These are phyloP conservation scores for Pteromalus puparum DNA, from an alignment of 1,140 invertebrate genomes.

Conservation along the genomic window DNA sequence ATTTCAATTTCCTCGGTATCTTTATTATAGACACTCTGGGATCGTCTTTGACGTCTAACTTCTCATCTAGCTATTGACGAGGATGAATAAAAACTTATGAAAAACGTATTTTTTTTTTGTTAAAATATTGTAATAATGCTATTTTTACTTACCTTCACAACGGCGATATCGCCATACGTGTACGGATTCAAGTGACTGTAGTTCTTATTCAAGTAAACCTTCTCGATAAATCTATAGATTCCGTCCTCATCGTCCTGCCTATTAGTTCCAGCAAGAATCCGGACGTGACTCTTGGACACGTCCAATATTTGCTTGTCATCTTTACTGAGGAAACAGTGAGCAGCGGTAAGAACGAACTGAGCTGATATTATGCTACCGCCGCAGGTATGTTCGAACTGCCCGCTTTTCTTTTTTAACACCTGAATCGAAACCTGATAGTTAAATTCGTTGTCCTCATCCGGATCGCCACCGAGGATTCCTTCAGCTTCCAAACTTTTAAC, in stretches of 20 bases:
- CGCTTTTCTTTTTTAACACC: slow-evolving; percentile 54
- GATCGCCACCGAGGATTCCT: slow-evolving; percentile 30
- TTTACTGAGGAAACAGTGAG: slow-evolving; percentile 69
- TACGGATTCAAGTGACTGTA: background rate
- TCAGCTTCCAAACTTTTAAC: background rate
- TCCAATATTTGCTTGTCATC: background rate
- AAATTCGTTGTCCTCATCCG: slow-evolving; percentile 53
- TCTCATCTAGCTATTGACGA: background rate
- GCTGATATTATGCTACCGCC: slow-evolving; percentile 72
- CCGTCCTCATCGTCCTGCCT: background rate
- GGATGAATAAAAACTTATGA: background rate
- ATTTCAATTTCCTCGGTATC: background rate
- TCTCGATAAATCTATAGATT: background rate
- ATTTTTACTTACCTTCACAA: slow-evolving; percentile 12
- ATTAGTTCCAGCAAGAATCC: slow-evolving; percentile 8
- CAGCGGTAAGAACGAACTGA: slow-evolving; percentile 72
- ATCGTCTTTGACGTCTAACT: background rate
- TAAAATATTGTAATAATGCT: background rate
- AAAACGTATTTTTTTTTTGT: background rate
- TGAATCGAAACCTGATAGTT: slow-evolving; percentile 63
- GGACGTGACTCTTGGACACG: background rate
- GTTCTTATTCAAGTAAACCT: background rate
- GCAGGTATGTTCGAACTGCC: slow-evolving; percentile 66
- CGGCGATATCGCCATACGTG: background rate
- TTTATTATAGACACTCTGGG: background rate